Evolutionary conservation across 1,140 invertebrate genomes (phyloP).

Genomic region (Drosophila parabipectinata): DNA sequence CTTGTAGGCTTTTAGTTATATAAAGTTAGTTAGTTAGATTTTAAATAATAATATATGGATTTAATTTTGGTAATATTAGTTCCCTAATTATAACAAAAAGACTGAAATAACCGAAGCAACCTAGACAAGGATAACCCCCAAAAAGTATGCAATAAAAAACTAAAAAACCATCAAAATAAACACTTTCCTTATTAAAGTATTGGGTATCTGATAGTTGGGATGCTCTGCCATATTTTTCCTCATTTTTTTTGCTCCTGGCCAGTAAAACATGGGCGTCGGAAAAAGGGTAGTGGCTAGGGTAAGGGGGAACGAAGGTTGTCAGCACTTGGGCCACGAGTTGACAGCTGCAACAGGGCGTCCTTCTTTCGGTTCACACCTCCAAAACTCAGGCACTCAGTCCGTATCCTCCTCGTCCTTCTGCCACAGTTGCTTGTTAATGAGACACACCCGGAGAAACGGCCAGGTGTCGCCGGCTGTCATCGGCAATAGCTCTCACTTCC

Average conservation of each 20-base stretch:
- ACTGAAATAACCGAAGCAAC: background rate
- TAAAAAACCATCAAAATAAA: background rate
- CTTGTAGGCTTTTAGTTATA: no score
- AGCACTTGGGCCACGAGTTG: conserved; percentile 23
- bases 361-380: conserved; percentile 2
- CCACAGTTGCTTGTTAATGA: conserved; percentile 63
- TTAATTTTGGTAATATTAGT: no score
- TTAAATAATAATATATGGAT: background rate
- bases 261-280: conserved; percentile 57
- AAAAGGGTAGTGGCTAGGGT: background rate
- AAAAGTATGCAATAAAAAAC: background rate
- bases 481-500: conserved; percentile 6
- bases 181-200: no score
- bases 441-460: conserved; percentile 43
- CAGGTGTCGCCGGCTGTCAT: conserved; percentile 63
- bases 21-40: background rate
- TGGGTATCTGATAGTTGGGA: conserved; percentile 12
- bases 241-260: conserved; percentile 34
- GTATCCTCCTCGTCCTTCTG: background rate
- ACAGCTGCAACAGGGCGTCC: conserved; percentile 57
- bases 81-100: no score
- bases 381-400: background rate
- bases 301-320: background rate
- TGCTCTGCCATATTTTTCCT: no score
- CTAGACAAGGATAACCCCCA: background rate